Evolutionary conservation across 2,888 invertebrate species (phyloP).

Genomic region (Cataglyphis livida): DNA sequence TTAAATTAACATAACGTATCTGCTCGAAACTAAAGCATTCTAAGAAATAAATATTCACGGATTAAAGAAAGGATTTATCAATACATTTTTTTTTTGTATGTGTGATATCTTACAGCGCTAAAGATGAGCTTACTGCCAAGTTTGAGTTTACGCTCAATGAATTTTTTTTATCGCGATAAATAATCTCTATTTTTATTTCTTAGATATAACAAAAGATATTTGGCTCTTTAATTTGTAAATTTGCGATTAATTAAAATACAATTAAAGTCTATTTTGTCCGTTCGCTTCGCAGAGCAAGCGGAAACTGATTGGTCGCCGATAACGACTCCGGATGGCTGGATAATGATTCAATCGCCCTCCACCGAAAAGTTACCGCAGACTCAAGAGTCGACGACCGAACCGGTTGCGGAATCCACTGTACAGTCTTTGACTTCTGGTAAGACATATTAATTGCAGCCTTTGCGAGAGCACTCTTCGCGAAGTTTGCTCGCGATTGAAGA

Average conservation of each 20-base stretch:
- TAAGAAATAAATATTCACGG: conserved; percentile 12
- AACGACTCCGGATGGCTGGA: conserved; percentile 90
- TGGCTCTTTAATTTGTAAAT: not conserved
- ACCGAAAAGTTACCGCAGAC: conserved; percentile 76
- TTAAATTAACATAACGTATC: conserved; percentile 35
- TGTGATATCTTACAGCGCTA: not conserved
- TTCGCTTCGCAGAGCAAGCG: conserved; percentile 82
- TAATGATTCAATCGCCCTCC: conserved; percentile 86
- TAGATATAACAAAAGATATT: not conserved
- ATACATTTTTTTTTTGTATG: not conserved
- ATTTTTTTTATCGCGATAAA: not conserved
- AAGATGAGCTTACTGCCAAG: not conserved
- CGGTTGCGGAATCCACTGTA: conserved; percentile 75
- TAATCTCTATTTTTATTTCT: not conserved
- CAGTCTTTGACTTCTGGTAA: conserved; percentile 75
- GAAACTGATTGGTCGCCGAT: conserved; percentile 88
- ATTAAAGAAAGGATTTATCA: not conserved
- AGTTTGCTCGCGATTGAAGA: conserved; percentile 26
- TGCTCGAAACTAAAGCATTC: conserved; percentile 15
- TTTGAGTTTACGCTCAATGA: not conserved
- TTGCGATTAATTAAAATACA: conserved; percentile 7
- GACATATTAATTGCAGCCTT: conserved; percentile 50
- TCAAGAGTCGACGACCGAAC: conserved; percentile 71
- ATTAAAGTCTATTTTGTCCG: conserved; percentile 27
- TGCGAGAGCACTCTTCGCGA: not conserved